These are phyloP conservation scores for Luidia sarsii DNA, from an alignment of 53 echinoderm and acorn worm species.

Conservation along the genomic window DNA sequence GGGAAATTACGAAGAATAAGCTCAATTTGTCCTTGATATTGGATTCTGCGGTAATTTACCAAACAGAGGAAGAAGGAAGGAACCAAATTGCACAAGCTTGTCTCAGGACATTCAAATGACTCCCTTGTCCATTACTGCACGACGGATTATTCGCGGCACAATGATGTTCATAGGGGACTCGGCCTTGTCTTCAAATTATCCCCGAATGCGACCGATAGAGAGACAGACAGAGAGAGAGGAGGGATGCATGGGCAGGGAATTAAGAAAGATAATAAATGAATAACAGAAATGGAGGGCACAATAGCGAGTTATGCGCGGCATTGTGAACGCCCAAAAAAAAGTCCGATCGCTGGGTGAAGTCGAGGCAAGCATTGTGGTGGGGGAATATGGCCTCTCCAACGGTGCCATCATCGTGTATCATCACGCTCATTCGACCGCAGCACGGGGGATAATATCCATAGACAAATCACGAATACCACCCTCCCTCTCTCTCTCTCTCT, in stretches of 20 bases:
- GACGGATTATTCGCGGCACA: too few species aligned
- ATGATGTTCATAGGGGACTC: too few species aligned
- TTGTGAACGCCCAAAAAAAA: background rate
- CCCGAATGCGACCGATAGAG: too few species aligned
- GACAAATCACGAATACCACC: constrained; percentile 28
- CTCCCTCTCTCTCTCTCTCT: too few species aligned
- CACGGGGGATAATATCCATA: constrained; percentile 12
- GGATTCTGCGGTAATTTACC: background rate
- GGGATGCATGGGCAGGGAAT: too few species aligned
- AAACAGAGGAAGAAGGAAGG: constrained; percentile 6
- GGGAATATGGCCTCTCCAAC: constrained; percentile 13
- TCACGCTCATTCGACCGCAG: background rate
- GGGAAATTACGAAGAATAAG: background rate
- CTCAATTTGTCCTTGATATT: constrained; percentile 2
- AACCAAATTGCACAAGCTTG: too few species aligned
- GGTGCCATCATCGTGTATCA: constrained; percentile 37
- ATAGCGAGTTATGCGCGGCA: background rate
- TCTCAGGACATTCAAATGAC: too few species aligned
- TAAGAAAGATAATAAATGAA: constrained; percentile 5
- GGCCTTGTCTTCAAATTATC: too few species aligned
- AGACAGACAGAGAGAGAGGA: too few species aligned
- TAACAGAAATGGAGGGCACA: constrained; percentile 10
- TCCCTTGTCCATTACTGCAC: background rate
- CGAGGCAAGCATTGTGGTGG: constrained; percentile 21
- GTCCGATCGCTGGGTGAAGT: background rate